Evolutionary conservation across 2,113 vertebrate genomes (phyloP), one percentile per base, ranked within the genome.

Genomic region (Polypterus bichir): DNA sequence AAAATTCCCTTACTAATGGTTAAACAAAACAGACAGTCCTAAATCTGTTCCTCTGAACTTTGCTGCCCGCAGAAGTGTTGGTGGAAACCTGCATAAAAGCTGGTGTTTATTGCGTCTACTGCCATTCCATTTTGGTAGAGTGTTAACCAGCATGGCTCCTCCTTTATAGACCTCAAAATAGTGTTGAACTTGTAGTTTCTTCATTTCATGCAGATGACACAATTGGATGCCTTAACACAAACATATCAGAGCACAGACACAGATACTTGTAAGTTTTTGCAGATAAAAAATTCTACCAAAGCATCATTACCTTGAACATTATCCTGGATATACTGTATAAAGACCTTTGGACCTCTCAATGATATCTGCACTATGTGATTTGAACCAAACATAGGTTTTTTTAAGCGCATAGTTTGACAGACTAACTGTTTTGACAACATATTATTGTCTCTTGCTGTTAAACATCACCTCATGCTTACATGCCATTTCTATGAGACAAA

Each of bases 1-100:
- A 51, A 49, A 68, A 47, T 70, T 68, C 60, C 63, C 65, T 3
- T 70, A 65, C 11, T 67, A 68, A 48, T 70, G 69, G 69, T 62
- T 49, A 45, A 62, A 68, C 48, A 71, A 65, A 11, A 57, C 63
- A 44, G 60, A 68, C 49, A 4, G 49, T 8, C 67, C 64, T 48
- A 61, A 70, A 54, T n/a, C 47, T 5, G 53, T 69, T 2, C 69
- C 57, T 3, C 5, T 9, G 2, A 71, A 60, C 48, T 71, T 71
- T 64, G 44, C 59, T 2, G 64, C 5, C 1, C 47, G 54, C n/a
- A 70, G 11, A 52, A 46, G 48, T 10, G 61, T 62, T 62, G 3
- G 3, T 58, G 61, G 61, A 27, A 62, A 62, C 47, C 48, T 49
- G 10, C 61, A 62, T 62, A 3, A 62, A 62, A 62, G 55, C 47